These are phyloP conservation scores for Pimpla rufipes DNA, from an alignment of 2,888 invertebrate species.

Conservation along the genomic window DNA sequence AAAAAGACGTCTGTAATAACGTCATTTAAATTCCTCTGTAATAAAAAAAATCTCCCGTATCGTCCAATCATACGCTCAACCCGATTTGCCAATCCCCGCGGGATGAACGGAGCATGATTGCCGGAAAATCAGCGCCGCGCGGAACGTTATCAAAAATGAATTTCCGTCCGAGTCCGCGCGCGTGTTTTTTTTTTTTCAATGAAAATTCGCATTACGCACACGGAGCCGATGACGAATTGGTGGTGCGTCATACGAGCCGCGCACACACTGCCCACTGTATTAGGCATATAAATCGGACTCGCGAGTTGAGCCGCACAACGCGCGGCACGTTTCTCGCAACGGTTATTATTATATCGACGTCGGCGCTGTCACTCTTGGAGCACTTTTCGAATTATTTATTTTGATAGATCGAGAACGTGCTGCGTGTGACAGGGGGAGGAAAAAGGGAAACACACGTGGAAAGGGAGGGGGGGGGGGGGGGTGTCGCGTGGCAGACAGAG, in stretches of 20 bases:
- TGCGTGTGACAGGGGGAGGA: background rate
- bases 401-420: slow-evolving; percentile 56
- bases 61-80: no score
- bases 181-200: background rate
- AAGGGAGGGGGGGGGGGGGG: slow-evolving; percentile 16
- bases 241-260: background rate
- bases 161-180: background rate
- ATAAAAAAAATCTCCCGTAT: no score
- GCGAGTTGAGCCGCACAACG: background rate
- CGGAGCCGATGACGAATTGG: background rate
- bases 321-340: background rate
- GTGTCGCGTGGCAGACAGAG: slow-evolving; percentile 43
- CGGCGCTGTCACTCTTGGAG: slow-evolving; percentile 12
- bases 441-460: slow-evolving; percentile 12
- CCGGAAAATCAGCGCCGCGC: no score
- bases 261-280: background rate
- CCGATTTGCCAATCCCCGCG: no score
- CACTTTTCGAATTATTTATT: slow-evolving; percentile 54
- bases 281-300: slow-evolving; percentile 34
- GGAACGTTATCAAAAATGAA: no score
- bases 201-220: slow-evolving; percentile 24
- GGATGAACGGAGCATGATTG: no score
- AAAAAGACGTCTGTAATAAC: no score
- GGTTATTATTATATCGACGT: slow-evolving; percentile 28
- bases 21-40: no score